Evolutionary conservation across 2,888 invertebrate genomes (phyloP).

Genomic region (Abrostola triplasia): DNA sequence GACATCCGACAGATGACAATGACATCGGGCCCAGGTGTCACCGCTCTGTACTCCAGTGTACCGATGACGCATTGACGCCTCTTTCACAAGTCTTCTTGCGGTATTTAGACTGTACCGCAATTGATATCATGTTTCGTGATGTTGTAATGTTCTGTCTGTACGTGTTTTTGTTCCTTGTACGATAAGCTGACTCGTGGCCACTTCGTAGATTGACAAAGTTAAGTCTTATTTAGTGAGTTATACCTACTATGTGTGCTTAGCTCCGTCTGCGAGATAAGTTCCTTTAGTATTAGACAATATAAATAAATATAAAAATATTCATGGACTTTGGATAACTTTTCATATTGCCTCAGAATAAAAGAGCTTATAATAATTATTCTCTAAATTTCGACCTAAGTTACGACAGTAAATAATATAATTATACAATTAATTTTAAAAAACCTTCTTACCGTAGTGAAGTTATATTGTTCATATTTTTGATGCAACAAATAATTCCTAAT

Average conservation of each 20-base stretch:
- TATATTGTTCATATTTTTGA: too few relatives aligned
- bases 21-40: slow-evolving; percentile 47
- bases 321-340: too few relatives aligned
- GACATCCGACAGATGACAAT: slow-evolving; percentile 46
- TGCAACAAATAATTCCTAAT: too few relatives aligned
- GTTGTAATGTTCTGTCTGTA: slow-evolving; percentile 53
- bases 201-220: slow-evolving; percentile 51
- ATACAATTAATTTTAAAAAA: too few relatives aligned
- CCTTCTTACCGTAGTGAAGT: too few relatives aligned
- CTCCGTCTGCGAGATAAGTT: background rate
- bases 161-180: slow-evolving; percentile 47
- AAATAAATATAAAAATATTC: too few relatives aligned
- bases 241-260: background rate
- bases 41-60: slow-evolving; percentile 13
- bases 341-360: too few relatives aligned
- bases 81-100: slow-evolving; percentile 63
- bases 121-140: slow-evolving; percentile 54
- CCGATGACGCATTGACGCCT: slow-evolving; percentile 59
- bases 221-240: slow-evolving; percentile 27
- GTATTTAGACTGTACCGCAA: slow-evolving; percentile 56
- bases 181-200: slow-evolving; percentile 51
- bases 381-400: too few relatives aligned
- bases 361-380: too few relatives aligned
- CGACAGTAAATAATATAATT: too few relatives aligned
- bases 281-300: background rate